Conservation (phyloP, 2,888 invertebrate genomes). For the Drosophila mercatorum region DNA sequence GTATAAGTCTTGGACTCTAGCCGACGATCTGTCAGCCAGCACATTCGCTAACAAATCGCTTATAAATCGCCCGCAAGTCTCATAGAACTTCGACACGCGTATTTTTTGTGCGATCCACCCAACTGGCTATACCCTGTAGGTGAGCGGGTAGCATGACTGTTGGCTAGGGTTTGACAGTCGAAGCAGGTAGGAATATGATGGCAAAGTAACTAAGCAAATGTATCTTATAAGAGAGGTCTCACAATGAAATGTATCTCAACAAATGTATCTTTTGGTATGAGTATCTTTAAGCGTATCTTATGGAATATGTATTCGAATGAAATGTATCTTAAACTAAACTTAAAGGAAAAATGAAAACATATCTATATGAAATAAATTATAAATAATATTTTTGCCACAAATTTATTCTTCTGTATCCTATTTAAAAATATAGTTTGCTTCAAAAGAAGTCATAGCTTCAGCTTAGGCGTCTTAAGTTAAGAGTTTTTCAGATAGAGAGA, state of each 20-base stretch:
- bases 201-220: not conserved
- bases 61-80: slow-evolving; percentile 62
- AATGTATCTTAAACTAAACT: not conserved
- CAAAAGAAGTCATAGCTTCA: no score
- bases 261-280: not conserved
- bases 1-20: slow-evolving; percentile 22
- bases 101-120: slow-evolving; percentile 37
- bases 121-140: slow-evolving; percentile 15
- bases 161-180: not conserved
- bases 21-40: slow-evolving; percentile 52
- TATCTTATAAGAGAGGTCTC: not conserved
- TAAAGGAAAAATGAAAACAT: no score
- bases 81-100: slow-evolving; percentile 61
- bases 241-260: not conserved
- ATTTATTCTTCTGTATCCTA: no score
- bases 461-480: no score
- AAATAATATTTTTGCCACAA: no score
- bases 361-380: no score
- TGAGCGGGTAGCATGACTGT: not conserved
- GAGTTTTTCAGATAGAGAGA: no score
- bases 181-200: not conserved
- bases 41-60: slow-evolving; percentile 64
- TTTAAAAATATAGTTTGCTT: no score
- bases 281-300: not conserved
- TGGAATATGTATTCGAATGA: not conserved